Evolutionary conservation across 2,888 invertebrate genomes (phyloP).

Genomic region (Netelia melanura): DNA sequence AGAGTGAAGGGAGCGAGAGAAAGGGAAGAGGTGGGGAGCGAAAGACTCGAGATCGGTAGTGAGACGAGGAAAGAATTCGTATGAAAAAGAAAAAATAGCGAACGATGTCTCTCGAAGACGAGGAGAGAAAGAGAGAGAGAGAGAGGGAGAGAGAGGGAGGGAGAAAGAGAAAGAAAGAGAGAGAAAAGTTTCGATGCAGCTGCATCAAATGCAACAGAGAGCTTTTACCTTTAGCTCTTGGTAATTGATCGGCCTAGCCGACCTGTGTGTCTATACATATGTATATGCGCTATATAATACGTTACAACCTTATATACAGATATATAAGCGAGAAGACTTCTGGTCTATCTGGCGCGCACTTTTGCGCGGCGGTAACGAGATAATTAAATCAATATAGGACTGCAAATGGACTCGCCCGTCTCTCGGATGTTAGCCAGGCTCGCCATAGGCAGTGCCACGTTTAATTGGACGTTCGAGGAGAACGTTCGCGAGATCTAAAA

Average conservation of each 20-base stretch:
- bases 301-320: constrained; percentile 33
- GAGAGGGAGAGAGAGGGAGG: constrained; percentile 60
- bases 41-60: constrained; percentile 24
- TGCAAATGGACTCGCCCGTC: constrained; percentile 64
- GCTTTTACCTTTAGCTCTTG: constrained; percentile 57
- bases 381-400: constrained; percentile 79
- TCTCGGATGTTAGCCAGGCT: constrained; percentile 52
- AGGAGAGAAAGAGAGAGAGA: constrained; percentile 57
- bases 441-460: constrained; percentile 59
- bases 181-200: constrained; percentile 59
- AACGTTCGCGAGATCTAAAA: constrained; percentile 57
- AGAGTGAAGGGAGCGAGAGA: constrained; percentile 24
- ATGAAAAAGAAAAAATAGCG: constrained; percentile 58
- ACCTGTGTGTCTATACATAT: constrained; percentile 27
- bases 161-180: constrained; percentile 62
- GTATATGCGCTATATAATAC: constrained; percentile 36
- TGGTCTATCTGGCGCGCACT: constrained; percentile 65
- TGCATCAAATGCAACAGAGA: constrained; percentile 50
- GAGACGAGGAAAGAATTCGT: constrained; percentile 44
- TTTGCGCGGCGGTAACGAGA: constrained; percentile 71
- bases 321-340: constrained; percentile 38
- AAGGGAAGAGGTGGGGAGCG: constrained; percentile 13
- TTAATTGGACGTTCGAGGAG: constrained; percentile 76
- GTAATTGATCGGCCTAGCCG: constrained; percentile 71
- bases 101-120: constrained; percentile 54